Evolutionary conservation across 2,797 vertebrate genomes (phyloP), one percentile per base, ranked within the genome.

Genomic region (Bradypodion ventrale): DNA sequence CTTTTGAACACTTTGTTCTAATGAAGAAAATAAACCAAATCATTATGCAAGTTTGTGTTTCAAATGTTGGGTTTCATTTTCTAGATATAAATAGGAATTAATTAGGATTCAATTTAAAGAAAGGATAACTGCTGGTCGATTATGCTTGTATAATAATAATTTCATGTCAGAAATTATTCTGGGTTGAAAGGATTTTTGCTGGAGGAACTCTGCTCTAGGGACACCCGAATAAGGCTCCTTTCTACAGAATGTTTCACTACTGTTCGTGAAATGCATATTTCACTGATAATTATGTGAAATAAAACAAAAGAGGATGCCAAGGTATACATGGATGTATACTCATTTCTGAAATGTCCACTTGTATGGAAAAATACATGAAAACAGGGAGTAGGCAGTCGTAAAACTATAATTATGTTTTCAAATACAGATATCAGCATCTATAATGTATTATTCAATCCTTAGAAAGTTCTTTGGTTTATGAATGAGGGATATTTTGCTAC

Each of bases 1-100:
- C 0, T 77, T 77, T 90, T 73, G 70, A 87, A 79, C 27, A 78
- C 68, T 60, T 52, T 70, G 32, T 86, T 89, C 10, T 83, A 6
- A 13, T 2, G 63, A 37, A 76, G n/a, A 0, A 3, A 84, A 83
- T 63, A 76, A 78, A 87, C 81, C 19, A 19, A 2, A 75, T 4
- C 83, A 23, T 89, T 60, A 78, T 56, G 76, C 32, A 84, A 66
- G 6, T 62, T 12, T 82, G 1, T 52, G 0, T 7, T 88, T 85
- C 21, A 75, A 78, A 13, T 83, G 12, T 75, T 56, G 83, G 42
- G 7, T 25, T 3, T 59, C 7, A 2, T 4, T n/a, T 7, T 4
- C 16, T 75, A 3, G 16, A 40, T 42, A 46, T 0, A 0, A 63
- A 44, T n/a, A 84, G 25, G 81, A 85, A 75, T 87, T 89, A 52